A percentile compares a stretch with the other conserved stretches of the same genome.
These are phyloP conservation scores for Carcinoscorpius rotundicauda DNA, from an alignment of 1,140 invertebrate genomes.

Conservation along the genomic window DNA sequence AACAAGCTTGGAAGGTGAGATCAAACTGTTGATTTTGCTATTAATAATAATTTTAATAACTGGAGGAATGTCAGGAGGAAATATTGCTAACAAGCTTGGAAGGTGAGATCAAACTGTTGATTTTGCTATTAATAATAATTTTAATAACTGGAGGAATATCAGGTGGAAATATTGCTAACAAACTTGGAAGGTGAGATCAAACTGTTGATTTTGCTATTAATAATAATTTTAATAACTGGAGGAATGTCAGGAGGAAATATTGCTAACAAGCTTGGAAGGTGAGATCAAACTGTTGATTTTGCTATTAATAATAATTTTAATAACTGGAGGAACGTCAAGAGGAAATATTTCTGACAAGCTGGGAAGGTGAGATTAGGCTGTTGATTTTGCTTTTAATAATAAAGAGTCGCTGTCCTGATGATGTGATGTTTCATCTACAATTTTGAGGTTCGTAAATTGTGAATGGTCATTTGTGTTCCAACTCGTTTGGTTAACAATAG, in stretches of 20 bases:
- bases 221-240: too few relatives aligned
- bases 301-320: too few relatives aligned
- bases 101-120: slow-evolving; percentile 47
- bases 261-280: slow-evolving; percentile 79
- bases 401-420: too few relatives aligned
- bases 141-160: slow-evolving; percentile 88
- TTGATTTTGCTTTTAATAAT: too few relatives aligned
- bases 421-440: too few relatives aligned
- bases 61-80: slow-evolving; percentile 79
- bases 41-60: too few relatives aligned
- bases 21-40: too few relatives aligned
- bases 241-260: slow-evolving; percentile 80
- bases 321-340: slow-evolving; percentile 83
- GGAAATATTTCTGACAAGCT: slow-evolving; percentile 78
- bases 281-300: slow-evolving; percentile 22
- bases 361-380: slow-evolving; percentile 53
- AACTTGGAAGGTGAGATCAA: slow-evolving; percentile 61
- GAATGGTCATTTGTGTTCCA: too few relatives aligned
- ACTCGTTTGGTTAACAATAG: too few relatives aligned
- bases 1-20: slow-evolving; percentile 71
- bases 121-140: too few relatives aligned
- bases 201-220: too few relatives aligned
- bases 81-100: slow-evolving; percentile 75
- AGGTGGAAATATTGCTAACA: slow-evolving; percentile 75
- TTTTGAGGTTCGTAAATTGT: too few relatives aligned